Evolutionary conservation across 1,140 invertebrate species (phyloP), one percentile per base, ranked within the genome.

Genomic region (Galleria mellonella): DNA sequence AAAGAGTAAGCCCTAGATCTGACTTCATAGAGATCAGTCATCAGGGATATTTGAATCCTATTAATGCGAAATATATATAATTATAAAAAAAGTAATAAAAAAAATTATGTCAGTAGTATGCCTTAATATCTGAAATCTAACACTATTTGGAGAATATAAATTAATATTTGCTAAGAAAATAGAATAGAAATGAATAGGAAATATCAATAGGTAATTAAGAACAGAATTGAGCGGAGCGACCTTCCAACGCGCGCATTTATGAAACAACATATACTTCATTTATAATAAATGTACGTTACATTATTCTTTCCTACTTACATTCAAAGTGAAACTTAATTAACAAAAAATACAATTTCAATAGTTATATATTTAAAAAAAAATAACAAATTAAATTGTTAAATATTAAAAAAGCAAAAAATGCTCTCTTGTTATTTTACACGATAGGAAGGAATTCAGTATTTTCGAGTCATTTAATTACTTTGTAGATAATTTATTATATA

Each of bases 301-400:
- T 68, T 44, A 23, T 36, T 76, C 53, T 69, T 51, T 52, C 59
- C 72, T 82, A 82, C 74, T 82, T 77, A 69, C 51, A 66, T 56
- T 57, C 62, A 71, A 75, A 68, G 55, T 65, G 51, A 70, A 72
- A 74, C 62, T 63, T 68, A 79, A 61, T 31, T 32, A 51, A 76
- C 57, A 71, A 67, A 66, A 78, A 72, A 69, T 70, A 72, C 60
- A 70, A 59, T 72, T 62, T 60, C 54, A 60, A 59, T 55, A 71
- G 62, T 67, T 76, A 77, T 76, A 72, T 23, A 63, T 69, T 60
- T 40, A 67, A 66, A 72, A 70, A 64, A 66, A 67, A 73, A 72
- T 66, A 74, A 68, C 58, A 47, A 62, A 23, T 23, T 23, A 23
- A 67, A 69, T 51, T 63, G 60, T 72, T 76, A 70, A 55, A 42